phyloP scores from a whole-genome alignment of 2,113 vertebrate genomes.

The Urocolius indicus region DNA sequence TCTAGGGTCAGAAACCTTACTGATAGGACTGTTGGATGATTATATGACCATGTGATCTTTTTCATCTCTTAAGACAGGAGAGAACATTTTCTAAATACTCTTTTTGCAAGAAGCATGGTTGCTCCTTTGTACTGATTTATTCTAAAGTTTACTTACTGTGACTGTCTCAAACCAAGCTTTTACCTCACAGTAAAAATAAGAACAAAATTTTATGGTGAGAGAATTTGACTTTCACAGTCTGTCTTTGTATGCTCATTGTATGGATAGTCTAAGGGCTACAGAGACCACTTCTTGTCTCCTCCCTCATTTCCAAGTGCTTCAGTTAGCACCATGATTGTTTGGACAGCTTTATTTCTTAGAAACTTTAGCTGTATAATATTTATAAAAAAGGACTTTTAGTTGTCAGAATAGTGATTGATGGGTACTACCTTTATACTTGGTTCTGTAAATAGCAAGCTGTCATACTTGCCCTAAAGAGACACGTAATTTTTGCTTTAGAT shows the following conservation, averaged over 20 bases:
- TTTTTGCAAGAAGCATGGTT: not conserved
- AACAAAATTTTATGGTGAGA: not conserved
- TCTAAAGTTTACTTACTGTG: not conserved
- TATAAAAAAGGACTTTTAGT: not conserved
- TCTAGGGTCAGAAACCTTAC: not conserved
- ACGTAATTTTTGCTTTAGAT: not conserved
- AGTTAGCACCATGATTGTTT: not conserved
- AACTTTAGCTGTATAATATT: not conserved
- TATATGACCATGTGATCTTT: not conserved
- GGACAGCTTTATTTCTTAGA: not conserved
- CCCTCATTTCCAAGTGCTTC: not conserved
- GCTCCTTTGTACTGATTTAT: rapidly evolving
- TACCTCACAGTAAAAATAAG: not conserved
- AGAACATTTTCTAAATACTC: not conserved
- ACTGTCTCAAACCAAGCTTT: not conserved
- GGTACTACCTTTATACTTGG: not conserved
- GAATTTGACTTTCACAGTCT: not conserved
- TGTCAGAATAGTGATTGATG: not conserved
- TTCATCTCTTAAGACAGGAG: not conserved
- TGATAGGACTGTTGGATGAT: not conserved
- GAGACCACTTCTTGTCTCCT: not conserved
- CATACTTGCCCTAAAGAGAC: not conserved
- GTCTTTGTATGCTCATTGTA: not conserved
- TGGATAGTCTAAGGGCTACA: not conserved
- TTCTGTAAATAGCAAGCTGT: not conserved